Base-by-base conservation (phyloP, 2,888 invertebrate species). In the Willowsia nigromaculata region DNA sequence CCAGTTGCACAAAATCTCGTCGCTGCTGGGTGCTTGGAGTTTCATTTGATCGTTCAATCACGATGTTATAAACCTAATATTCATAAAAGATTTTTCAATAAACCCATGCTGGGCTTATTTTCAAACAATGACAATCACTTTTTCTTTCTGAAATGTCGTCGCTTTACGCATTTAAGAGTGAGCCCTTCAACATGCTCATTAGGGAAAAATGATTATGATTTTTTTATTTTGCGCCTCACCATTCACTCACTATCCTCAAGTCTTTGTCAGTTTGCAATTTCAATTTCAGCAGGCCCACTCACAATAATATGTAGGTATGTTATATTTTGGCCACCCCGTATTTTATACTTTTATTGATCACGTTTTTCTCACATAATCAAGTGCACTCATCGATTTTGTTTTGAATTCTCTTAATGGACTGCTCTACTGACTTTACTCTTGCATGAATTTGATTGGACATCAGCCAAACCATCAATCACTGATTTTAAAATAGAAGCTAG, bases 401-500 rank as follows among this genome's bases (percentile, higher is more conserved):
- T 25, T 56, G 22, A 22, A 40, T 82, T 50, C 47, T 62, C 25
- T 53, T 40, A 30, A 71, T 53, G 30, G 9, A 71, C 22, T 86
- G 86, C 86, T 86, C 86, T 56, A 86, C 80, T 86, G 80, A 68
- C 53, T 86, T 50, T 7, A 30, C 27, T 40, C 37, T 81, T 37
- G n/a, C n/a, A 50, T 59, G 37, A 25, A 71, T 43, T 25, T 62
- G 68, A 68, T 86, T 86, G 86, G 86, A 80, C 30, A 15, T 5
- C 43, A 50, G 86, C 86, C 86, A 86, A 85, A 47, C 13, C 43
- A 81, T 68, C 68, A 68, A 68, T 25, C 22, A 27, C 22, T 6
- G 50, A 83, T 27, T 27, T 37, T 2, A 47, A 78, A 76, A 68
- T 47, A 47, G 18, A 11, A 27, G 25, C 71, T 33, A 22, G 22